phyloP scores from a whole-genome alignment of 1,140 invertebrate genomes.

The Heliconius congener region DNA sequence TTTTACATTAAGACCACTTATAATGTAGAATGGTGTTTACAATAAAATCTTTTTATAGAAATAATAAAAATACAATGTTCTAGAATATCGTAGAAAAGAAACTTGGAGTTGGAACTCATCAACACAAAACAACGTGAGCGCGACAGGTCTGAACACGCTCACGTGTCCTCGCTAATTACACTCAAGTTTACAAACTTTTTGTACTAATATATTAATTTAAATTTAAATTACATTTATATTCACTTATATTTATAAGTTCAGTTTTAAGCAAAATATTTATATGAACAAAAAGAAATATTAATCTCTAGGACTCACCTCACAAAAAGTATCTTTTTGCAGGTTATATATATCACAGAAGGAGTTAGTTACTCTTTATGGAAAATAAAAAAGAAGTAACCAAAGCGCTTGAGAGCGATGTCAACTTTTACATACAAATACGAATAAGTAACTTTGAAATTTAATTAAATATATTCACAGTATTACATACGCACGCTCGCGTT shows the following conservation, averaged over 20 bases:
- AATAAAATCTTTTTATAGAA: background rate
- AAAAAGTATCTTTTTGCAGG: conserved; percentile 44
- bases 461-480: conserved; percentile 24
- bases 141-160: conserved; percentile 44
- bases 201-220: background rate
- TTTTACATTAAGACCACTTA: background rate
- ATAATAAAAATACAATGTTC: conserved; percentile 17
- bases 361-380: conserved; percentile 53
- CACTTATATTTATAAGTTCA: no score
- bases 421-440: conserved; percentile 10
- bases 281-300: background rate
- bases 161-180: conserved; percentile 21
- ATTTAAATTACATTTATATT: background rate
- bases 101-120: conserved; percentile 20
- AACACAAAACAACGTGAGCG: conserved; percentile 29
- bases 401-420: conserved; percentile 34
- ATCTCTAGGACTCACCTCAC: conserved; percentile 46
- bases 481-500: conserved; percentile 44
- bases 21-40: no score
- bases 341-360: conserved; percentile 37
- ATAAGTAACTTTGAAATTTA: conserved; percentile 21
- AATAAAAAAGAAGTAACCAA: conserved; percentile 55
- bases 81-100: conserved; percentile 19
- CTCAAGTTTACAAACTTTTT: background rate
- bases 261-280: background rate